Evolutionary conservation across 1,140 invertebrate species (phyloP).

Genomic region (Lepidurus couesii): DNA sequence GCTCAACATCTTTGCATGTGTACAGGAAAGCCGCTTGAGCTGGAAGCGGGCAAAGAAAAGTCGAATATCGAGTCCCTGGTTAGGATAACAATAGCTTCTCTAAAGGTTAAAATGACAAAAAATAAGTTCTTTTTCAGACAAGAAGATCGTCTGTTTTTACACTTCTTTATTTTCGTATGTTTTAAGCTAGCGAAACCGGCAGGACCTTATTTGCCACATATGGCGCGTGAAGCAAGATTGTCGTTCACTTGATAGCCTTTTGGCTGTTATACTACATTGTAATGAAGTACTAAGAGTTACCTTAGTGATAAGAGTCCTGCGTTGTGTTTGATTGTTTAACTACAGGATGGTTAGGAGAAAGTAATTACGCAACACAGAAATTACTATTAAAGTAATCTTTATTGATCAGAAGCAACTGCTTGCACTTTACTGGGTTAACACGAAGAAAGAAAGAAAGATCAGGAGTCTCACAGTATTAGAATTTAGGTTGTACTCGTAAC

Average conservation of each 20-base stretch:
- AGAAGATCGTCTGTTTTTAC: not conserved
- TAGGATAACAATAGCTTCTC: not conserved
- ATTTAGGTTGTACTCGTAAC: not conserved
- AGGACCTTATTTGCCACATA: too few species aligned
- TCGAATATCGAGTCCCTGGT: not conserved
- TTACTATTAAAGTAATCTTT: not conserved
- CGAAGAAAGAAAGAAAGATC: not conserved
- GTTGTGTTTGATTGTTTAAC: too few species aligned
- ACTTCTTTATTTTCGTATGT: not conserved
- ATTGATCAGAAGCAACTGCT: not conserved
- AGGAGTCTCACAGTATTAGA: not conserved
- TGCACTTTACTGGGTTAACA: not conserved
- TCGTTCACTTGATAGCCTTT: too few species aligned
- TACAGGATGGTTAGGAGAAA: too few species aligned
- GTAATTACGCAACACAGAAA: not conserved
- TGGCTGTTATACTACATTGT: too few species aligned
- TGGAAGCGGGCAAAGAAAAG: not conserved
- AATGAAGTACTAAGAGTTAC: too few species aligned
- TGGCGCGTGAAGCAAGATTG: too few species aligned
- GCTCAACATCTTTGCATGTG: not conserved
- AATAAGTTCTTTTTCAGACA: not conserved
- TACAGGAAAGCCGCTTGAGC: not conserved
- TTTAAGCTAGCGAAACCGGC: too few species aligned
- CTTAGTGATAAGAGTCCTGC: too few species aligned
- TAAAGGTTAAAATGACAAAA: not conserved